A percentile compares a stretch with the other conserved stretches of the same genome.
Conservation (phyloP, 2,888 invertebrate species). For the Noctua janthe region DNA sequence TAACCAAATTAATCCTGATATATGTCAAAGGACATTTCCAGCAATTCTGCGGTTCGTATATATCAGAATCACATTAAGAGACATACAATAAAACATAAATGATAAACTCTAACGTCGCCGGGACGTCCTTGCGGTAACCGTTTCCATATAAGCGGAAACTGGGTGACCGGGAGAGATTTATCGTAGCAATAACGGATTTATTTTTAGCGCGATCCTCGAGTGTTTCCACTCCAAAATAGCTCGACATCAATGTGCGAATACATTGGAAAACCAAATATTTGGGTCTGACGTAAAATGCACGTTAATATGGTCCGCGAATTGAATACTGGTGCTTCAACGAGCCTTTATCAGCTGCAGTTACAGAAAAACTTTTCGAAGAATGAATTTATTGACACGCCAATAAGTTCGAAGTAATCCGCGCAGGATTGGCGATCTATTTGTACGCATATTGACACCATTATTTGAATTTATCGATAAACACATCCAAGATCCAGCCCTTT, state of each 20-base stretch:
- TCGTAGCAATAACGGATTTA: slow-evolving; percentile 77
- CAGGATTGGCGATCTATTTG: slow-evolving; percentile 37
- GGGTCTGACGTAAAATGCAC: slow-evolving; percentile 52
- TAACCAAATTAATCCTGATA: slow-evolving; percentile 28
- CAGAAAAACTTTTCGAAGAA: slow-evolving; percentile 9
- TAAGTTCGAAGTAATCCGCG: slow-evolving; percentile 18
- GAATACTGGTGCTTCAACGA: slow-evolving; percentile 14
- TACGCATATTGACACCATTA: slow-evolving; percentile 52
- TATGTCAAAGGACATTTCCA: slow-evolving; percentile 11
- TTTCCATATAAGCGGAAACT: slow-evolving; percentile 81
- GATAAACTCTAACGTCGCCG: slow-evolving; percentile 48
- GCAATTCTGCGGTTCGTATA: slow-evolving; percentile 15
- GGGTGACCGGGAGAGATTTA: slow-evolving; percentile 82
- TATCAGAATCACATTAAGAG: slow-evolving; percentile 20
- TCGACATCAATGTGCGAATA: slow-evolving; percentile 67
- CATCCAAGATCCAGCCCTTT: slow-evolving; percentile 58
- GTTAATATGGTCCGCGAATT: slow-evolving; percentile 31
- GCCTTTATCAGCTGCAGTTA: slow-evolving; percentile 25
- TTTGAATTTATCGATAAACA: slow-evolving; percentile 48
- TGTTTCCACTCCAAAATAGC: slow-evolving; percentile 72
- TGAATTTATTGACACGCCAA: slow-evolving; percentile 19
- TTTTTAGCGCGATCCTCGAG: slow-evolving; percentile 75
- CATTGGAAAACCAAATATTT: slow-evolving; percentile 65
- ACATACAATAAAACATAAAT: slow-evolving; percentile 50
- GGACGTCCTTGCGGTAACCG: slow-evolving; percentile 76